Base-by-base conservation (phyloP, 1,140 invertebrate genomes). In the Cyclargus thomasi region DNA sequence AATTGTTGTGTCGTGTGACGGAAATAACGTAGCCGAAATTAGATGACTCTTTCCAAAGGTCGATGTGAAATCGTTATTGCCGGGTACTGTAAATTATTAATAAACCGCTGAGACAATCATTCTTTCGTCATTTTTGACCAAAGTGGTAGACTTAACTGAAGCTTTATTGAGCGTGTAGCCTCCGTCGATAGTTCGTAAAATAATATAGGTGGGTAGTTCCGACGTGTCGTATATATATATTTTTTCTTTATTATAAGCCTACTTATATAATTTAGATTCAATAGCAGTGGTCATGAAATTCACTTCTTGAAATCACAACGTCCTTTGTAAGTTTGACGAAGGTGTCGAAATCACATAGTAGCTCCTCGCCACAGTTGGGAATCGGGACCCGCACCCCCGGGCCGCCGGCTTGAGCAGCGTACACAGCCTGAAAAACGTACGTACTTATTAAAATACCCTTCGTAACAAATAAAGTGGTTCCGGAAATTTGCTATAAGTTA, bases 301-400 rank as follows among this genome's bases (percentile, higher is more conserved):
- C 80, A 21, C 69, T 70, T 10, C 73, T 65, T 11, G 78, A 72
- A 47, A 76, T 73, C 1, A 76, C 35, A 14, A 71, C 64, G 20
- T 82, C 73, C 63, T 75, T 67, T 14, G 78, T 78, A 7, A 90
- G 71, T 17, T 53, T 68, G 0, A 83, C 23, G 70, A 90, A 90
- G 23, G 76, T 81, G 16, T 81, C 78, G 62, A 82, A 90, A 53
- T 86, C 79, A 62, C 87, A 90, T 2, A 90, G 65, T 0, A 63
- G 62, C 17, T 68, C 35, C 8, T 73, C 82, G 6, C 77, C 80
- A 63, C 87, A 90, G 1, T 83, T 86, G 6, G 70, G 59, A 16
- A 90, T 76, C 1, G 80, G 81, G 1, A 90, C 71, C 6, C 81
- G 62, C 11, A 67, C 29, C 36, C 69, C 70, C 14, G 69, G 67